Conservation (phyloP, 2,113 vertebrate species). For the Pedionomus torquatus region DNA sequence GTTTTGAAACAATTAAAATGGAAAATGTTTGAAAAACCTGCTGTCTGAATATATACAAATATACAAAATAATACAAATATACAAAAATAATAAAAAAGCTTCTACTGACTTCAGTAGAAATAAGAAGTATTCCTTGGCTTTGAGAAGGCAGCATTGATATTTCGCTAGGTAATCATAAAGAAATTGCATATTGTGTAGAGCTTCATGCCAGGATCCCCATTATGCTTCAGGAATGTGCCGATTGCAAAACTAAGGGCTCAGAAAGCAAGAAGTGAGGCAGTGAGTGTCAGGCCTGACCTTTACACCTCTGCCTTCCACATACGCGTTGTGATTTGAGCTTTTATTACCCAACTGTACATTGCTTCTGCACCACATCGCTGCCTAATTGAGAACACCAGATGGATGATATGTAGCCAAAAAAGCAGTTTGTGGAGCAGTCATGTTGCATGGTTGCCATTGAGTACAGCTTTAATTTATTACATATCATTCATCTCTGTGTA, state of each 20-base stretch:
- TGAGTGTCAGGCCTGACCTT: background rate
- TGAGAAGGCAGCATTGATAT: background rate
- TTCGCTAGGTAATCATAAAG: background rate
- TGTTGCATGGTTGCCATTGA: background rate
- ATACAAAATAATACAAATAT: background rate
- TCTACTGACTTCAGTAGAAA: background rate
- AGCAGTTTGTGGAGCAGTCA: background rate
- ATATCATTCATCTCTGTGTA: background rate
- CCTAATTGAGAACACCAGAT: background rate
- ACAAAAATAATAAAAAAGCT: too few species aligned
- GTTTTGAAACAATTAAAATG: background rate
- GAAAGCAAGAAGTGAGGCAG: background rate
- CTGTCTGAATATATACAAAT: too few species aligned
- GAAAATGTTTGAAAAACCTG: background rate
- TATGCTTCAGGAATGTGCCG: background rate
- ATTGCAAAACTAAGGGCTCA: background rate
- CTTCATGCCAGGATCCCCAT: background rate
- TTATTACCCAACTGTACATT: background rate
- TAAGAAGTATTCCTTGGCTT: background rate
- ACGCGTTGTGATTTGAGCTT: background rate
- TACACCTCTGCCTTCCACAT: background rate
- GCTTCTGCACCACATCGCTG: background rate
- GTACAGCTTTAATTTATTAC: background rate
- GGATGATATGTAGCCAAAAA: background rate
- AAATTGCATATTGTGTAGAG: background rate